Conservation (phyloP, 2,888 invertebrate genomes). For the Lasiommata megera region DNA sequence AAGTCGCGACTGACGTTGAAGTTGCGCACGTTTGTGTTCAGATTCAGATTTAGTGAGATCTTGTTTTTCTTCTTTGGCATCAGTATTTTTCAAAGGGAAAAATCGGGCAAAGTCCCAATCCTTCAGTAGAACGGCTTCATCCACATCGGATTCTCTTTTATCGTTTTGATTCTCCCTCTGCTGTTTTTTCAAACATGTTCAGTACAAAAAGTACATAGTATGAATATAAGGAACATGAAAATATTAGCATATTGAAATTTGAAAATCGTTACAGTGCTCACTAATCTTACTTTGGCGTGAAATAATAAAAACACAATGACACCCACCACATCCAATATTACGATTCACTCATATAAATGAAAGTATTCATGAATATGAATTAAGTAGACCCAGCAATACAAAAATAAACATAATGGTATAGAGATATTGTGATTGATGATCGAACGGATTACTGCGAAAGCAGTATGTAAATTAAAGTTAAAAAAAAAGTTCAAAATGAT, state of each 20-base stretch:
- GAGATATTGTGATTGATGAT: too few species aligned
- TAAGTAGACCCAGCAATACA: conserved; percentile 19
- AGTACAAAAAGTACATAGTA: conserved; percentile 67
- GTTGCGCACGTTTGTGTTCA: conserved; percentile 60
- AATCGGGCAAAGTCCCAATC: conserved; percentile 94
- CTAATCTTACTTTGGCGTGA: conserved; percentile 79
- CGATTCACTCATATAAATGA: not conserved
- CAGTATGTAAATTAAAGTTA: too few species aligned
- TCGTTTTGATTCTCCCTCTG: conserved; percentile 70
- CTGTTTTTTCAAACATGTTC: conserved; percentile 64
- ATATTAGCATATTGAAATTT: conserved; percentile 17
- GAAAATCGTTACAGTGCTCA: conserved; percentile 49
- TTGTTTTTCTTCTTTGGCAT: conserved; percentile 56
- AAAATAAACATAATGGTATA: not conserved
- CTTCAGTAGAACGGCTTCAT: conserved; percentile 90
- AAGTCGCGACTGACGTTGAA: conserved; percentile 70
- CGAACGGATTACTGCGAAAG: too few species aligned
- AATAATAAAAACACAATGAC: conserved; percentile 30
- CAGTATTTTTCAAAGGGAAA: conserved; percentile 82
- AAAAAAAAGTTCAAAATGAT: not conserved
- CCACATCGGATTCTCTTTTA: conserved; percentile 82
- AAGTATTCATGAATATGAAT: conserved; percentile 7
- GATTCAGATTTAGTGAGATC: conserved; percentile 66
- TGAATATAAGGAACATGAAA: conserved; percentile 53
- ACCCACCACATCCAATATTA: not conserved